Base-by-base conservation (phyloP, 2,888 invertebrate genomes). In the Lepetodrilus schrolli region DNA sequence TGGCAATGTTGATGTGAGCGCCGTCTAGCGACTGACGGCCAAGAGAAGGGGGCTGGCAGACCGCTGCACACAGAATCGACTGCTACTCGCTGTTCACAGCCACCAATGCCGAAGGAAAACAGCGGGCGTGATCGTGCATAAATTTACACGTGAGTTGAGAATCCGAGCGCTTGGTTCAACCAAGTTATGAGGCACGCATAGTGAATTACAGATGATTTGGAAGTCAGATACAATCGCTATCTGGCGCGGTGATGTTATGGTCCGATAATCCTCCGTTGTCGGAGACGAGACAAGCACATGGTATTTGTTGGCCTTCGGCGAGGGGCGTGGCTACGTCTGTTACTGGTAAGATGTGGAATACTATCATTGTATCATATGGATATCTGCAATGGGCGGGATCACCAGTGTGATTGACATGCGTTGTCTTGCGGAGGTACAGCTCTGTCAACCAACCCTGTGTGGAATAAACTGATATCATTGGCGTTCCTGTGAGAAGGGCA, bases 151-250 rank as follows among this genome's bases (percentile, higher is more conserved):
- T 58, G 58, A 58, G 58, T 58, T 58, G 23, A 30, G 30, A 26
- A 58, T 58, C 58, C 17, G 43, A 43, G 58, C 58, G 58, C 58
- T 30, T 17, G 26, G 30, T 58, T 30, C 13, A 17, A 30, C n/a
- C 26, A 17, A 8, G 30, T 58, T 58, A 58, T 23, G 58, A 34
- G 58, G 34, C 58, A 58, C 34, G 58, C 26, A 58, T 23, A 30
- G 58, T 30, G 58, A 58, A 58, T 58, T 58, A 58, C 58, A 58
- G 23, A 17, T 58, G 58, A 58, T 58, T 58, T 26, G 58, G 17
- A 26, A 58, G 58, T 58, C 58, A 17, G 58, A 58, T 58, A 58
- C 34, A 58, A 58, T 58, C 58, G 30, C 26, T 26, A 58, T 58
- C 58, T 58, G 17, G 26, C 26, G 34, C 58, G 26, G 30, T 58